These are phyloP conservation scores for Drosophila leontia DNA, from an alignment of 1,140 invertebrate species.

Conservation along the genomic window DNA sequence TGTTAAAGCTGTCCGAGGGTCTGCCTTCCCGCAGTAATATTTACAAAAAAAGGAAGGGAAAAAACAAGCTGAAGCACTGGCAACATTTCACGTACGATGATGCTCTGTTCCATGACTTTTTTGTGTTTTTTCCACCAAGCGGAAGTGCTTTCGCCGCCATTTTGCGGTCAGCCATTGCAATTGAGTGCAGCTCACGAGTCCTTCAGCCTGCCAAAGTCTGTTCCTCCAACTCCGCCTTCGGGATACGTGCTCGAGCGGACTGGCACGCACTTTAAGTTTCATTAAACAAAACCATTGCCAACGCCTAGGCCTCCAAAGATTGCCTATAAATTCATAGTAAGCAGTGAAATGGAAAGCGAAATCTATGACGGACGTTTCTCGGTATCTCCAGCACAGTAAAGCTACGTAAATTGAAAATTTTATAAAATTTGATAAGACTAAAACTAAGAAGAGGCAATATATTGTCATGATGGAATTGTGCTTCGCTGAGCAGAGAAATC, in stretches of 20 bases:
- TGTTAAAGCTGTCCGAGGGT: conserved; percentile 53
- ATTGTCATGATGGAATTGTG: too few species aligned
- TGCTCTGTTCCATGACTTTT: conserved; percentile 47
- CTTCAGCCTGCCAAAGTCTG: conserved; percentile 19
- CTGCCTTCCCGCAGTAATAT: conserved; percentile 4
- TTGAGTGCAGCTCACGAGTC: conserved; percentile 59
- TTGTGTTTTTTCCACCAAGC: conserved; percentile 56
- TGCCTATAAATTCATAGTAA: conserved; percentile 75
- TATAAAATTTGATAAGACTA: too few species aligned
- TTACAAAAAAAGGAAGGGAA: conserved; percentile 14
- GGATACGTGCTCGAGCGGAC: conserved; percentile 59
- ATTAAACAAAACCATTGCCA: conserved; percentile 55
- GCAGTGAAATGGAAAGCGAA: conserved; percentile 67
- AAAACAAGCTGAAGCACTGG: conserved; percentile 51
- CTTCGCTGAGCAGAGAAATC: too few species aligned
- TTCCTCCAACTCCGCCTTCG: conserved; percentile 18
- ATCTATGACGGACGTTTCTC: conserved; percentile 30
- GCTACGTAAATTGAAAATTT: too few species aligned
- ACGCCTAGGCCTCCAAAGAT: conserved; percentile 53
- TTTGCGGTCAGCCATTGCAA: conserved; percentile 74
- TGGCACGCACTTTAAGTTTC: conserved; percentile 74
- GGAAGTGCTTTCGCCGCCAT: conserved; percentile 82
- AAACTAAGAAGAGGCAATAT: too few species aligned
- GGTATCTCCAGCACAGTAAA: conserved; percentile 1
- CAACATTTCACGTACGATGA: conserved; percentile 70